Base-by-base conservation (phyloP, 2,113 vertebrate species). In the Acrocephalus kingi region DNA sequence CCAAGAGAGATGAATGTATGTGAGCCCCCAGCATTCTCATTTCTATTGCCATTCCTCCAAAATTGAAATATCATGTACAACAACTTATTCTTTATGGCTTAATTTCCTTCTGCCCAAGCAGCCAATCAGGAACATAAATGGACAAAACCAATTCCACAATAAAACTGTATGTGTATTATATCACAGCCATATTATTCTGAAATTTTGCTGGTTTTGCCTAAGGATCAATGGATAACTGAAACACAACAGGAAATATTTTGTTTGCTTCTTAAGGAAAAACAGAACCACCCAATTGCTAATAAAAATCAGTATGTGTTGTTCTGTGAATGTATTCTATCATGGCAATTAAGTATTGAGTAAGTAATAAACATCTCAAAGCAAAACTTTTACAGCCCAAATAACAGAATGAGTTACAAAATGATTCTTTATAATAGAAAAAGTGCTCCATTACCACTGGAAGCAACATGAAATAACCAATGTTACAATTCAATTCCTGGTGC, bases 61-160 rank as follows among this genome's bases (percentile, higher is more conserved):
- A 97, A 97, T 75, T 95, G 81, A 97, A 96, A 95, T 97, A 94
- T 88, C 76, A 83, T 35, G n/a, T 81, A 89, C 63, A 78, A 61
- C 78, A 96, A 85, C 37, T 66, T 95, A 75, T 95, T 96, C 89
- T 97, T 97, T 97, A 97, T 96, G 84, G 61, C 56, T 96, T 98
- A 94, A 97, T 98, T 97, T 97, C 84, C 25, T 80, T 81, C 55
- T 80, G 56, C 84, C 46, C 69, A 78, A 71, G 49, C 52, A 93
- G 43, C 64, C 95, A 94, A 95, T 97, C 87, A 96, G 74, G 93
- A 94, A 76, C 62, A 95, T 90, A 96, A 96, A 84, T 82, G 76
- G 89, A 94, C 52, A 96, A 97, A 84, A 91, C 16, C 67, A 92
- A 72, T 96, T 96, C 76, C 81, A 67, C 74, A 79, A 85, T 31